Base-by-base conservation (phyloP, 2,888 invertebrate genomes). In the Drosophila trichaetosa region DNA sequence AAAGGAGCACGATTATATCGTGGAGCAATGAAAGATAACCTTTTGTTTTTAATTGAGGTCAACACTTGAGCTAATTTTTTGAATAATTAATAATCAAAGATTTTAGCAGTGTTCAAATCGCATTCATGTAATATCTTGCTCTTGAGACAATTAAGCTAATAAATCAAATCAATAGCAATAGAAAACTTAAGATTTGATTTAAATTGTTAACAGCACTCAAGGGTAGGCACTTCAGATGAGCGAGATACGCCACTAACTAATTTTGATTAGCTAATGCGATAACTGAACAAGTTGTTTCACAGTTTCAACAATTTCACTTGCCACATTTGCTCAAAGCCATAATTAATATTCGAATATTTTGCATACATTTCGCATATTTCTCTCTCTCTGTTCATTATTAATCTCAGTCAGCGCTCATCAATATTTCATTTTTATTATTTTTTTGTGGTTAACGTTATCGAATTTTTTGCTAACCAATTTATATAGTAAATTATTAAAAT, bases 281-380 rank as follows among this genome's bases (percentile, higher is more conserved):
- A 62, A 69, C 10, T 48, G 24, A n/a, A 51, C 51, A 27, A 40
- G 27, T 24, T 46, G 49, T 56, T 29, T 42, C 49, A 13, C 0
- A 57, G 27, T 80, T 70, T 61, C 69, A 63, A 66, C 34, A 63
- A 49, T 75, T 66, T 69, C 62, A 49, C 49, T 66, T 62, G 65
- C n/a, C 69, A 59, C 56, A 77, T 75, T 16, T 60, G 40, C 51
- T 33, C 1, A 21, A 59, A 71, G 65, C 31, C 54, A 40, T 63
- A 80, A 80, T 80, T 68, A 76, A 71, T 71, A 68, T 62, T 61
- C 66, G 58, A 65, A 70, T 69, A 61, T 33, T 63, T 73, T 66
- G 38, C 34, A 1, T 11, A 21, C 7, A 46, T 46, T 69, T 49
- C 31, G 1, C 11, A 4, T 46, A 21, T 46, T 21, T 62, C 33